A percentile compares a stretch with the other conserved stretches of the same genome.
Conservation (phyloP, 53 echinoderm and acorn worm species). For the Holothuria leucospilota region DNA sequence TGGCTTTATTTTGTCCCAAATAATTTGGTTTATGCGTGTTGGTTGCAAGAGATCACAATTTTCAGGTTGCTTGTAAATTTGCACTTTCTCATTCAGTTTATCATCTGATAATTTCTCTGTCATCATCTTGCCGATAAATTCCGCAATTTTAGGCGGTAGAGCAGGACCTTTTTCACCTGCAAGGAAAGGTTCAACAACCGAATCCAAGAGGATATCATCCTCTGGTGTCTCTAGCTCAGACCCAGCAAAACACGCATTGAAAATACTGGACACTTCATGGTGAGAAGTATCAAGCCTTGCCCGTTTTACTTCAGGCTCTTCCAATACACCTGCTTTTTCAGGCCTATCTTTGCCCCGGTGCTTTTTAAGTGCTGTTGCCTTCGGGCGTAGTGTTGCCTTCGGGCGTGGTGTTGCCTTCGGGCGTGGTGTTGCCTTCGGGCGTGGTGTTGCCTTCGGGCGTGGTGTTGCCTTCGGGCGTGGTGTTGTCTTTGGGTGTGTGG, state of each 20-base stretch:
- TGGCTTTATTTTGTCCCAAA: slow-evolving; percentile 27
- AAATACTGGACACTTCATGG: slow-evolving; percentile 20
- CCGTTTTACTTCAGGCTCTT: slow-evolving; percentile 11
- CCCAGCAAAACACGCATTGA: too few species aligned
- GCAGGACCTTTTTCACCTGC: slow-evolving; percentile 26
- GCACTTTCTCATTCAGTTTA: too few species aligned
- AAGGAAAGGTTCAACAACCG: slow-evolving; percentile 13
- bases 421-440: too few species aligned
- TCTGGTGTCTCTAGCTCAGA: too few species aligned
- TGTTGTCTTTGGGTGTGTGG: too few species aligned
- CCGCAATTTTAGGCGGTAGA: slow-evolving; percentile 18
- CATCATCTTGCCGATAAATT: slow-evolving; percentile 13
- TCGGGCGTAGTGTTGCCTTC: too few species aligned
- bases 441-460: too few species aligned
- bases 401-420: too few species aligned
- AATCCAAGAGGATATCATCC: slow-evolving; percentile 29
- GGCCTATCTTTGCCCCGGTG: too few species aligned
- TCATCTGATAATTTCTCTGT: slow-evolving; percentile 34
- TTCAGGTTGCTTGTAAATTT: slow-evolving; percentile 17
- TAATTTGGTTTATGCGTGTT: too few species aligned
- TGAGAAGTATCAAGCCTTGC: slow-evolving; percentile 10
- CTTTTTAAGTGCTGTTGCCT: too few species aligned
- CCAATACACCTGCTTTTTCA: slow-evolving; percentile 13
- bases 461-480: too few species aligned
- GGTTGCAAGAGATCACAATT: slow-evolving; percentile 30